phyloP scores from a whole-genome alignment of 2,888 invertebrate species.

The Pteria penguin region DNA sequence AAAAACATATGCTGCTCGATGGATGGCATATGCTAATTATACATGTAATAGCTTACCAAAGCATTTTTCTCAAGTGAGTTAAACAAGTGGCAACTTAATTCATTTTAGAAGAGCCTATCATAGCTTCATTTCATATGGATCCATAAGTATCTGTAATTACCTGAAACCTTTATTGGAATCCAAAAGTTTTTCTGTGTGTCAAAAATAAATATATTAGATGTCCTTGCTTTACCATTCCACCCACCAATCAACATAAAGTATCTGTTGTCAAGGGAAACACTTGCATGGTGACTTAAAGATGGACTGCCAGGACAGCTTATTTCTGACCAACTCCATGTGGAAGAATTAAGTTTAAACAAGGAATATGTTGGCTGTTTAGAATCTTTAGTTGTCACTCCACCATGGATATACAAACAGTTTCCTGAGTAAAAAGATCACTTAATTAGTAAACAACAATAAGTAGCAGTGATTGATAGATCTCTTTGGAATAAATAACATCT shows the following conservation, averaged over 20 bases:
- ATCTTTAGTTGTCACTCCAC: conserved; percentile 70
- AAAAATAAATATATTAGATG: conserved; percentile 67
- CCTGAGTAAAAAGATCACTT: conserved; percentile 20
- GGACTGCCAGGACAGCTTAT: conserved; percentile 67
- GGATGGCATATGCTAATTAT: no score
- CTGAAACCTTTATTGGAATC: conserved; percentile 56
- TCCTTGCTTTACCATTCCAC: conserved; percentile 76
- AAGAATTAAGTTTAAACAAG: conserved; percentile 64
- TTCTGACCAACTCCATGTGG: conserved; percentile 58
- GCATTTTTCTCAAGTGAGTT: no score
- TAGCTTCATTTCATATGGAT: no score
- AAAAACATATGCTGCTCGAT: no score
- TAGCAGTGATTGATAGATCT: no score
- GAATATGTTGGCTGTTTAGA: conserved; percentile 68
- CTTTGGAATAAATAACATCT: no score
- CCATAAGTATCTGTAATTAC: no score
- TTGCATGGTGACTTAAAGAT: conserved; percentile 77
- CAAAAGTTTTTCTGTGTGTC: conserved; percentile 72
- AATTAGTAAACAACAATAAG: no score
- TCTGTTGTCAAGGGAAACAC: conserved; percentile 69
- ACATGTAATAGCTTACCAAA: no score
- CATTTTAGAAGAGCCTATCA: no score
- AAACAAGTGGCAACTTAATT: no score
- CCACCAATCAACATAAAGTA: conserved; percentile 79
- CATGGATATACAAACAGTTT: conserved; percentile 74